A percentile compares a stretch with the other conserved stretches of the same genome.
phyloP scores from a whole-genome alignment of 2,797 vertebrate species.

The Poecilia velifera region DNA sequence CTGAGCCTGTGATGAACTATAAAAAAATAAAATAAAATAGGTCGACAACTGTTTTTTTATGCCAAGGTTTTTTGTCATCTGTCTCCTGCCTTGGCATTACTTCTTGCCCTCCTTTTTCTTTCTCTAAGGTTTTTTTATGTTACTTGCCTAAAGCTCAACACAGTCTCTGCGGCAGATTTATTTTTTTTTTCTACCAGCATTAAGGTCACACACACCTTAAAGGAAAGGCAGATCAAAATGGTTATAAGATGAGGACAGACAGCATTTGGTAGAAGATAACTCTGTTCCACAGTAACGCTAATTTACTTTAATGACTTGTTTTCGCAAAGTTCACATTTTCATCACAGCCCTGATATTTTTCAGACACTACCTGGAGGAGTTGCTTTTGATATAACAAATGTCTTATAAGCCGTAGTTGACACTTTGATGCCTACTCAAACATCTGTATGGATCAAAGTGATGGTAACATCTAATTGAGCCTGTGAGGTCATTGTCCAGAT shows the following conservation, averaged over 20 bases:
- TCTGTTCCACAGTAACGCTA: not conserved
- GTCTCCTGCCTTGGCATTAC: not conserved
- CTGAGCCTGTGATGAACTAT: not conserved
- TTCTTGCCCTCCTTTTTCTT: not conserved
- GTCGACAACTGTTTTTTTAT: slow-evolving; percentile 1
- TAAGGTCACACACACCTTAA: not conserved
- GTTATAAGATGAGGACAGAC: not conserved
- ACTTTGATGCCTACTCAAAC: not conserved
- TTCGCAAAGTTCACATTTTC: not conserved
- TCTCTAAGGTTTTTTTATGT: not conserved
- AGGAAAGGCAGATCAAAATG: not conserved
- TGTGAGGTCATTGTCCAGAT: not conserved
- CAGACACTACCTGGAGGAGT: not conserved
- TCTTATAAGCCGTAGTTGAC: not conserved
- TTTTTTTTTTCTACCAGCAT: not conserved
- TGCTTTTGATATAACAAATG: not conserved
- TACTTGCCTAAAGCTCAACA: not conserved
- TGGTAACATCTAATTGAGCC: not conserved
- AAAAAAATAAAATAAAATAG: not conserved
- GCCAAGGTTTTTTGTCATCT: not conserved
- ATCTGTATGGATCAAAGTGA: not conserved
- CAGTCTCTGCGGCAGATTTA: not conserved
- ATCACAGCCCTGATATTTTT: not conserved
- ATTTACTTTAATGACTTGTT: not conserved
- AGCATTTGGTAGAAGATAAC: not conserved